Percentiles rank a stretch among this genome's conserved stretches.
Evolutionary conservation across 2,888 invertebrate species (phyloP).

Genomic region (Orthosia gracilis): DNA sequence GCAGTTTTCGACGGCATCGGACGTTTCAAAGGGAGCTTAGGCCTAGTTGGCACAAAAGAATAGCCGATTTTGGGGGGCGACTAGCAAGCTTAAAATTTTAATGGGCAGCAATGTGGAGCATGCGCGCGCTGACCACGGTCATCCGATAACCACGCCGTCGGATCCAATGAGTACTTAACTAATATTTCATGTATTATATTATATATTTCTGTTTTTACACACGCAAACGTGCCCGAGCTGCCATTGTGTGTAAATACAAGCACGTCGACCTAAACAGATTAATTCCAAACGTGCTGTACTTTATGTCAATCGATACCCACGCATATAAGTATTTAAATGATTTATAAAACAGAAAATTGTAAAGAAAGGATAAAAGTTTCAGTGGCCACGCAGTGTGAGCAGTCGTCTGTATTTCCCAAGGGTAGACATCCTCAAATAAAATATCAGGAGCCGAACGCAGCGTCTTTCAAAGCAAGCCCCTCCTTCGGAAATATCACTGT

Average conservation of each 20-base stretch:
- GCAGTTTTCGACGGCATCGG: constrained; percentile 77
- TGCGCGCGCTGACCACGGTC: constrained; percentile 69
- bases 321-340: constrained; percentile 63
- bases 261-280: constrained; percentile 81
- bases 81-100: constrained; percentile 74
- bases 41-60: constrained; percentile 76
- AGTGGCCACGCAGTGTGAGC: constrained; percentile 64
- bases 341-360: constrained; percentile 65
- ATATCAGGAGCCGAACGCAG: constrained; percentile 71
- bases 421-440: constrained; percentile 76
- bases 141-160: constrained; percentile 74
- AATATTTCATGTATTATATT: constrained; percentile 86
- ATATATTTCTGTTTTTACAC: too few relatives aligned
- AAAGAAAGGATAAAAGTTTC: constrained; percentile 65
- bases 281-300: constrained; percentile 75
- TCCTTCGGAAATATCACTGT: constrained; percentile 78
- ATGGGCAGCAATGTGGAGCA: constrained; percentile 67
- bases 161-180: constrained; percentile 75
- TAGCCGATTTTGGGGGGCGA: constrained; percentile 61
- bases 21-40: constrained; percentile 77
- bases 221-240: constrained; percentile 78
- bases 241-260: constrained; percentile 86
- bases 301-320: constrained; percentile 62
- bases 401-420: constrained; percentile 74
- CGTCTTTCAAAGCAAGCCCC: constrained; percentile 74